Evolutionary conservation across 2,797 vertebrate species (phyloP).

Genomic region (Liparis tanakae): DNA sequence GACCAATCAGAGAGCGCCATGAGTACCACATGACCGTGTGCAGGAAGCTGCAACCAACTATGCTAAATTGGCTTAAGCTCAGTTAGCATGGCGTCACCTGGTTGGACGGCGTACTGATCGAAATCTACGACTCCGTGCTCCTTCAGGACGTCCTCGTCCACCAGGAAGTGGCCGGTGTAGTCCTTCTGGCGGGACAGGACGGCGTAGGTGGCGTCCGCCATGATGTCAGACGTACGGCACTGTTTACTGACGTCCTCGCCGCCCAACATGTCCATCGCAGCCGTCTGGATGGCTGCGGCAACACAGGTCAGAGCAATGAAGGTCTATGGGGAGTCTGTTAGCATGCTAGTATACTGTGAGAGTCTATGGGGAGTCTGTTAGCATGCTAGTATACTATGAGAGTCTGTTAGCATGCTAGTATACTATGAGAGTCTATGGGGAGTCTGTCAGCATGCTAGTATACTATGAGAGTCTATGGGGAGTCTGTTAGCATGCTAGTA

Average conservation of each 20-base stretch:
- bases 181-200: slow-evolving; percentile 86
- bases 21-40: not conserved
- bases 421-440: not conserved
- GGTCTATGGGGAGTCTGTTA: not conserved
- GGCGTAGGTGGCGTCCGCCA: slow-evolving; percentile 94
- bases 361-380: not conserved
- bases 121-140: slow-evolving; percentile 89
- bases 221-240: slow-evolving; percentile 92
- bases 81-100: slow-evolving; percentile 78
- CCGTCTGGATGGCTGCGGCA: slow-evolving; percentile 84
- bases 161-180: slow-evolving; percentile 92
- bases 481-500: not conserved
- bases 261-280: slow-evolving; percentile 95
- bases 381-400: not conserved
- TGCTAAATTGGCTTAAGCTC: not conserved
- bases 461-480: no score
- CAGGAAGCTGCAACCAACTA: not conserved
- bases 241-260: slow-evolving; percentile 87
- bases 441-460: not conserved
- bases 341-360: not conserved
- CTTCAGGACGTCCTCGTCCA: slow-evolving; percentile 91
- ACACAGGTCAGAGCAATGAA: not conserved
- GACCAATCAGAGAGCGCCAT: slow-evolving; percentile 48
- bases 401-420: not conserved
- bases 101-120: slow-evolving; percentile 89